phyloP scores from a whole-genome alignment of 37 sponge, comb jelly and placozoan genomes.

The Cliona cf. orientalis region DNA sequence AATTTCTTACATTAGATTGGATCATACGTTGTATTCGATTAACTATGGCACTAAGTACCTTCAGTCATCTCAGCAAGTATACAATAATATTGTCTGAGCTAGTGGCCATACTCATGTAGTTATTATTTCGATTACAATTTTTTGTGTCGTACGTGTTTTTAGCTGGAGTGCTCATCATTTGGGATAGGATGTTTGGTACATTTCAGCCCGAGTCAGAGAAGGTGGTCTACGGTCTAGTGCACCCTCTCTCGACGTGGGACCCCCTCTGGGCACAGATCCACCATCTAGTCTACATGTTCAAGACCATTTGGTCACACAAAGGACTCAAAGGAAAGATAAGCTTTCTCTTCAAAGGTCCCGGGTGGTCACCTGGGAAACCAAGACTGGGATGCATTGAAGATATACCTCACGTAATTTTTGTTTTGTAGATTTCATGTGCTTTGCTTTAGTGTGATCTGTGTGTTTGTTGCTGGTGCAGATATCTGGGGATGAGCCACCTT shows the following conservation, averaged over 20 bases:
- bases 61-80: no score
- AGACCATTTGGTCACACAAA: conserved; percentile 39
- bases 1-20: no score
- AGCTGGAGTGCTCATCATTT: conserved; percentile 93
- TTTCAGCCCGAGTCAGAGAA: conserved; percentile 84
- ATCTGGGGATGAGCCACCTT: conserved; percentile 36
- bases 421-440: neutral
- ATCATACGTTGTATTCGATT: no score
- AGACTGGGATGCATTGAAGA: conserved; percentile 65
- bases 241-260: conserved; percentile 77
- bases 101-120: no score
- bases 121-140: no score
- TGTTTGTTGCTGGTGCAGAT: conserved; percentile 31
- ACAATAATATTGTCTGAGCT: no score
- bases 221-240: conserved; percentile 86
- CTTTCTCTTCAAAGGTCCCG: conserved; percentile 85
- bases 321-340: conserved; percentile 69
- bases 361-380: conserved; percentile 88
- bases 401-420: conserved; percentile 23
- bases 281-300: conserved; percentile 62
- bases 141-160: neutral
- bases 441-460: no score
- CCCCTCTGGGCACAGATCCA: conserved; percentile 83
- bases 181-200: conserved; percentile 95
- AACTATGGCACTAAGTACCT: no score